Evolutionary conservation across 2,888 invertebrate genomes (phyloP).

Genomic region (Trachelus stipa): DNA sequence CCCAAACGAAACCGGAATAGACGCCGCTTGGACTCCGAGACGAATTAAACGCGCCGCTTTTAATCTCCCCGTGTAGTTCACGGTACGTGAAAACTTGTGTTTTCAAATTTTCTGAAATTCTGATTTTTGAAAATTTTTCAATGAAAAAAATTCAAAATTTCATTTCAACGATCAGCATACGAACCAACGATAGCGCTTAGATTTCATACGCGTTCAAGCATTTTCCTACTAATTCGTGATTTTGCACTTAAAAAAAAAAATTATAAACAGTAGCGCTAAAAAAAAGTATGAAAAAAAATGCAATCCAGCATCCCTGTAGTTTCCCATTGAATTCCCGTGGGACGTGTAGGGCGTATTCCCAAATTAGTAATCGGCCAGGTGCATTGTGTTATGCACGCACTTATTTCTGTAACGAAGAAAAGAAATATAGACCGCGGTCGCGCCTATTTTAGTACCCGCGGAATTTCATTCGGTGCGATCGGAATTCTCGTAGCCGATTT

Average conservation of each 20-base stretch:
- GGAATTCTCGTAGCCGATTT: background rate
- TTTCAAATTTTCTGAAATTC: background rate
- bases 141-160: background rate
- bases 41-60: constrained; percentile 38
- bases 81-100: background rate
- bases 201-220: background rate
- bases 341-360: background rate
- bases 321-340: background rate
- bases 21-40: constrained; percentile 31
- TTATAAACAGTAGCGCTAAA: too few relatives aligned
- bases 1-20: constrained; percentile 54
- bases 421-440: constrained; percentile 16
- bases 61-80: background rate
- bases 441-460: constrained; percentile 7
- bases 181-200: too few relatives aligned
- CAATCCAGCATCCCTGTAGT: background rate
- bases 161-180: background rate
- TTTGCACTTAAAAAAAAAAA: background rate
- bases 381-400: constrained; percentile 2
- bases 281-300: too few relatives aligned
- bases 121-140: background rate
- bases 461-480: background rate
- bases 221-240: background rate
- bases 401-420: constrained; percentile 2
- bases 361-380: background rate